phyloP scores from a whole-genome alignment of 2,113 vertebrate genomes.

The Tupaia tana region DNA sequence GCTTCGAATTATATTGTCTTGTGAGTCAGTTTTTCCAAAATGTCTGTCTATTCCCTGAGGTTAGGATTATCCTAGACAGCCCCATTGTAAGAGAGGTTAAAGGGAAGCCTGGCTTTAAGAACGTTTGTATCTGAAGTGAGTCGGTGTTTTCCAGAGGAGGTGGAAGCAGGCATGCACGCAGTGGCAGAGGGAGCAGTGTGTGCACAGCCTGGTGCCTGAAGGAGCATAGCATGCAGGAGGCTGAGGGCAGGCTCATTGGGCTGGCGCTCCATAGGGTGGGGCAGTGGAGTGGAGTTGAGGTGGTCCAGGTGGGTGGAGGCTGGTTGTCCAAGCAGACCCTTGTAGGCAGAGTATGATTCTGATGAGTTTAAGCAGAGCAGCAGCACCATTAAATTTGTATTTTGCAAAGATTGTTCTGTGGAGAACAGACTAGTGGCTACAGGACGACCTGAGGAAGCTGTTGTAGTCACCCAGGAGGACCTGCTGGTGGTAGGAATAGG shows the following conservation, averaged over 20 bases:
- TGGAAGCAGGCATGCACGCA: rapidly evolving
- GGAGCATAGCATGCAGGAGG: rapidly evolving
- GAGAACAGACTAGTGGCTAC: background rate
- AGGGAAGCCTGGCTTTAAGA: background rate
- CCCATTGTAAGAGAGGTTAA: background rate
- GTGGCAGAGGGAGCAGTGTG: background rate
- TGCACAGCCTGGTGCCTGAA: background rate
- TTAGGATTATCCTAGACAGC: background rate
- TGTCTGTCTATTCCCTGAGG: background rate
- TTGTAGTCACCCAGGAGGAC: background rate
- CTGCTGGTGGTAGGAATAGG: background rate
- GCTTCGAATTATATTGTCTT: background rate
- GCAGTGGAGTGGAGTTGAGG: background rate
- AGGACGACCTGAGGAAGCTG: background rate
- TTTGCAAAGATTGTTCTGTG: background rate
- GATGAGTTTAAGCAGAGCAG: background rate
- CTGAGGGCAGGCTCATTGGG: background rate
- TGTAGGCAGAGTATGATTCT: background rate
- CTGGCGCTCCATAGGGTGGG: background rate
- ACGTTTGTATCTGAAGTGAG: background rate
- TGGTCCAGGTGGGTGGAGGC: background rate
- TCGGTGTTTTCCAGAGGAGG: background rate
- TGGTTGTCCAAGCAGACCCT: background rate
- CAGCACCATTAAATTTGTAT: background rate
- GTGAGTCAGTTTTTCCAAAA: constrained; percentile 4